phyloP scores from a whole-genome alignment of 2,113 vertebrate genomes.

The Empidonax traillii region DNA sequence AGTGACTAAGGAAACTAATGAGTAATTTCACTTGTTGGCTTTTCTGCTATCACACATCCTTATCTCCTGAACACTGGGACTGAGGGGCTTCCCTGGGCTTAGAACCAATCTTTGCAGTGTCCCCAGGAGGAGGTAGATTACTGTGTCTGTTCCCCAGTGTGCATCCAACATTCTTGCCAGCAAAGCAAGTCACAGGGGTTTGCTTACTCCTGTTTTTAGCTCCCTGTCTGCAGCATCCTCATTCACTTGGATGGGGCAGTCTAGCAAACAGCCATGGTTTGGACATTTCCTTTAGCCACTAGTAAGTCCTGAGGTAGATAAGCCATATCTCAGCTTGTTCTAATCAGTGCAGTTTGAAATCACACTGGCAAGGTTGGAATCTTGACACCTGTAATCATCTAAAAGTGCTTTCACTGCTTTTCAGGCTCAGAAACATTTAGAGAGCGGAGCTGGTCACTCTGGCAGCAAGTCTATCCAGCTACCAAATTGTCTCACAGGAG shows the following conservation, averaged over 20 bases:
- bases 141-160: neutral
- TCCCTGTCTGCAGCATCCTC: neutral
- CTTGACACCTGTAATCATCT: neutral
- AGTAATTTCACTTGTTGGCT: neutral
- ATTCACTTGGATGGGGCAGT: neutral
- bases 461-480: neutral
- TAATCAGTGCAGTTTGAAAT: neutral
- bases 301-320: neutral
- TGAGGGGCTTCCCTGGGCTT: neutral
- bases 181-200: neutral
- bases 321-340: neutral
- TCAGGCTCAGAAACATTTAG: neutral
- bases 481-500: neutral
- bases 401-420: neutral
- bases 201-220: neutral
- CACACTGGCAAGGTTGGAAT: neutral
- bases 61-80: neutral
- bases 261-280: neutral
- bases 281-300: neutral
- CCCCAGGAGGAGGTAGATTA: neutral
- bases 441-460: neutral
- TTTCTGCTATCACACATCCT: neutral
- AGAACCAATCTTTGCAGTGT: neutral
- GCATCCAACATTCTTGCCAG: neutral
- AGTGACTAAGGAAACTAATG: neutral